phyloP scores from a whole-genome alignment of 1,140 invertebrate genomes.

The Anastrepha obliqua region DNA sequence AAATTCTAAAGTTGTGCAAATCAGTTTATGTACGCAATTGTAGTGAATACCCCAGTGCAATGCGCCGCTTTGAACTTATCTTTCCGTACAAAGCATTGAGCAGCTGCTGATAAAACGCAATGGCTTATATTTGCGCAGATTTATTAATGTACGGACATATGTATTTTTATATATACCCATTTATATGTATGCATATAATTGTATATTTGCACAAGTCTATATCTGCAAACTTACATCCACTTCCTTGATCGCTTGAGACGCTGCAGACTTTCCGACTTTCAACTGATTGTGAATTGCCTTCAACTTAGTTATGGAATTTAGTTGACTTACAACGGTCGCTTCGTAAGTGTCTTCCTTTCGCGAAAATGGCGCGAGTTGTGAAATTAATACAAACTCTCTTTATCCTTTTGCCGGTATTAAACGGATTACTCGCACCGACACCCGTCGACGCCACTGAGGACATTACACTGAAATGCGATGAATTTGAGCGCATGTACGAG shows the following conservation, averaged over 20 bases:
- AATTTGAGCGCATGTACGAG: conserved; percentile 65
- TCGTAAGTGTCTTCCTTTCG: background rate
- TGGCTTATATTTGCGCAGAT: background rate
- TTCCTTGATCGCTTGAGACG: conserved; percentile 36
- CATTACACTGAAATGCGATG: conserved; percentile 67
- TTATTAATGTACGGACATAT: background rate
- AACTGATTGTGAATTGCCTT: background rate
- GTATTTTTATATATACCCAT: background rate
- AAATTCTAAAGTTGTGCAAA: too few species aligned
- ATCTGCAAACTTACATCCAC: conserved; percentile 25
- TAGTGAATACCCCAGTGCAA: background rate
- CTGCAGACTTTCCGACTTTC: conserved; percentile 10
- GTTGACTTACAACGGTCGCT: background rate
- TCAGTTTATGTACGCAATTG: too few species aligned
- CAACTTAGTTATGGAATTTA: background rate
- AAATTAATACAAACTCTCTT: background rate
- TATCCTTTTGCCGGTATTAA: background rate
- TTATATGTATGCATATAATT: background rate
- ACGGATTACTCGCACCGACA: background rate
- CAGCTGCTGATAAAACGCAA: background rate
- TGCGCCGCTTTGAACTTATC: background rate
- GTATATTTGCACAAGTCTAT: background rate
- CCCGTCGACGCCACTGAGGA: conserved; percentile 58
- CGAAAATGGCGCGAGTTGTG: background rate
- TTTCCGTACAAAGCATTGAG: background rate